Percentiles rank a stretch among this genome's conserved stretches.
These are phyloP conservation scores for Cliona cf. orientalis DNA, from an alignment of 37 sponge, comb jelly and placozoan genomes.

Conservation along the genomic window DNA sequence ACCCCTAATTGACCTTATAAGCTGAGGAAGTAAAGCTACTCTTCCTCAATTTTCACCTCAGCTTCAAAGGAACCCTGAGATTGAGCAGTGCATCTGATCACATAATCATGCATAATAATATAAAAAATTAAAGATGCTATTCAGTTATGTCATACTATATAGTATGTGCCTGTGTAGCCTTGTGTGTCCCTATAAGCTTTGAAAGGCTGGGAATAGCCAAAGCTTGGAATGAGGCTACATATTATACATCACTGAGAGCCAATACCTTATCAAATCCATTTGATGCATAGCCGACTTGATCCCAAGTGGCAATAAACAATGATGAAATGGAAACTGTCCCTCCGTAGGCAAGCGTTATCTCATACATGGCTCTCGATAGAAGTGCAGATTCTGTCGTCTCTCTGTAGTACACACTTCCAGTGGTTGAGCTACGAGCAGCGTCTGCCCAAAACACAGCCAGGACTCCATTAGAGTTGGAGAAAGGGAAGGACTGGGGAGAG, in stretches of 20 bases:
- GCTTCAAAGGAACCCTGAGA: too few species aligned
- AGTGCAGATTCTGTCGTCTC: conserved; percentile 5
- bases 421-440: background rate
- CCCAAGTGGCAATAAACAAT: conserved; percentile 14
- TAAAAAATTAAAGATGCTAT: too few species aligned
- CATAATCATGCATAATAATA: too few species aligned
- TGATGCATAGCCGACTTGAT: background rate
- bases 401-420: conserved; percentile 19
- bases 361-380: background rate
- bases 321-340: background rate
- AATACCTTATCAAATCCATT: background rate
- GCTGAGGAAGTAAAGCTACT: too few species aligned
- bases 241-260: background rate
- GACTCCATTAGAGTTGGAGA: background rate
- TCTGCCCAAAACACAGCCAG: conserved; percentile 27
- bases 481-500: conserved; percentile 14
- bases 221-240: too few species aligned
- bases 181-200: too few species aligned
- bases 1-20: too few species aligned
- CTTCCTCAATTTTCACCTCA: too few species aligned
- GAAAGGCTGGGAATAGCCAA: too few species aligned
- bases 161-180: too few species aligned
- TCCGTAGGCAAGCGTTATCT: background rate
- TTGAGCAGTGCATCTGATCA: too few species aligned
- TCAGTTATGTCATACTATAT: too few species aligned